Evolutionary conservation across 1,140 invertebrate species (phyloP).

Genomic region (Drosophila erecta): DNA sequence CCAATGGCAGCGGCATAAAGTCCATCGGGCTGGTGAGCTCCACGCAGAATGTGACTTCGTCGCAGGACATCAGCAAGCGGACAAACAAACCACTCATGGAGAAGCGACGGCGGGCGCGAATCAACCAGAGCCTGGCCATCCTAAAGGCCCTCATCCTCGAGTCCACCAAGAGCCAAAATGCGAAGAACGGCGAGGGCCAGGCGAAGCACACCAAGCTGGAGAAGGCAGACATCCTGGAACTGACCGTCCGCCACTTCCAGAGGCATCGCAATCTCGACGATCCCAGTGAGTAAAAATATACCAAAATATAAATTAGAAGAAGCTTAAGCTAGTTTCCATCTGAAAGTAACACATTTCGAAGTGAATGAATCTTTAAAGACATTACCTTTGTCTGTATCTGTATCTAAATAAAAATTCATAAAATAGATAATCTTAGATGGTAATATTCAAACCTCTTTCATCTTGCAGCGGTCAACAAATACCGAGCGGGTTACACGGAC

Average conservation of each 20-base stretch:
- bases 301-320: too few species aligned
- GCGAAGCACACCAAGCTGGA: slow-evolving; percentile 92
- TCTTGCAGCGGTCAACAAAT: slow-evolving; percentile 86
- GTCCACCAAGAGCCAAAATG: slow-evolving; percentile 85
- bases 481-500: slow-evolving; percentile 91
- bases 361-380: too few species aligned
- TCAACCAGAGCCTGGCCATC: slow-evolving; percentile 94
- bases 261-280: slow-evolving; percentile 88
- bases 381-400: too few species aligned
- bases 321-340: too few species aligned
- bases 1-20: slow-evolving; percentile 77
- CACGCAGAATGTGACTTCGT: slow-evolving; percentile 82
- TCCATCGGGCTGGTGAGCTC: slow-evolving; percentile 81
- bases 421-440: not conserved
- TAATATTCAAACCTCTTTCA: not conserved
- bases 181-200: slow-evolving; percentile 87
- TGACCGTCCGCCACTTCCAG: slow-evolving; percentile 95
- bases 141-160: slow-evolving; percentile 93
- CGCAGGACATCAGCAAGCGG: slow-evolving; percentile 84
- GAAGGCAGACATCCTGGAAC: slow-evolving; percentile 96
- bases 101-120: slow-evolving; percentile 93
- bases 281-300: slow-evolving; percentile 85
- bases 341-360: too few species aligned
- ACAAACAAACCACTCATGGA: slow-evolving; percentile 97
- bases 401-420: too few species aligned